Percentiles rank a stretch among this genome's conserved stretches.
Evolutionary conservation across 2,888 invertebrate genomes (phyloP).

Genomic region (Sympetrum striolatum): DNA sequence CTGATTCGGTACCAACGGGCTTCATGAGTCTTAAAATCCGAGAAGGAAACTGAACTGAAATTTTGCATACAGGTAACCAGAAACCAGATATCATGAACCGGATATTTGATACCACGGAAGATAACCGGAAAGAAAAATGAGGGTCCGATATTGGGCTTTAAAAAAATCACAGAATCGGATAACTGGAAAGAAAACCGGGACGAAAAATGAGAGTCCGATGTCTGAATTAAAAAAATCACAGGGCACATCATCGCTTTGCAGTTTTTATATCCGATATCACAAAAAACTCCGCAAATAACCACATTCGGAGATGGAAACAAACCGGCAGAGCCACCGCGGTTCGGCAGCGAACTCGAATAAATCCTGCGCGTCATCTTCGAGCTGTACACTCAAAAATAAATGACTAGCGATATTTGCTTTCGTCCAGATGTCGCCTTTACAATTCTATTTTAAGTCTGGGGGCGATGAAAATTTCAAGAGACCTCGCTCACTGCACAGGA

Average conservation of each 20-base stretch:
- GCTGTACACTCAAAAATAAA: conserved; percentile 5
- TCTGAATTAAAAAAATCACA: neutral
- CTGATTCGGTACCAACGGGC: no score
- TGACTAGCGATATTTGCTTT: conserved; percentile 19
- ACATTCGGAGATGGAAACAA: neutral
- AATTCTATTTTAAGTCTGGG: neutral
- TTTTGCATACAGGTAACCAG: no score
- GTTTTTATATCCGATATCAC: neutral
- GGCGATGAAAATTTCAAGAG: conserved; percentile 20
- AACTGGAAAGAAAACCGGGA: no score
- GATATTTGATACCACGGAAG: no score
- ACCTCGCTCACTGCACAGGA: neutral
- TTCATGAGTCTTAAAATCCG: no score
- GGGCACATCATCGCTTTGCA: neutral
- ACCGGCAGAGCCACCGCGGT: neutral
- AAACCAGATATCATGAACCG: no score
- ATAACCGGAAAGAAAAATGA: no score
- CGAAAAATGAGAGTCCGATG: no score
- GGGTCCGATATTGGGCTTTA: no score
- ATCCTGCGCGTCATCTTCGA: conserved; percentile 12
- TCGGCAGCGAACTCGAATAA: neutral
- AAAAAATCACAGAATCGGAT: neutral
- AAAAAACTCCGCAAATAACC: neutral
- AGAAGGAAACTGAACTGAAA: no score
- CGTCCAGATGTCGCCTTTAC: conserved; percentile 26